Evolutionary conservation across 2,888 invertebrate genomes (phyloP).

Genomic region (Spisula subtruncata): DNA sequence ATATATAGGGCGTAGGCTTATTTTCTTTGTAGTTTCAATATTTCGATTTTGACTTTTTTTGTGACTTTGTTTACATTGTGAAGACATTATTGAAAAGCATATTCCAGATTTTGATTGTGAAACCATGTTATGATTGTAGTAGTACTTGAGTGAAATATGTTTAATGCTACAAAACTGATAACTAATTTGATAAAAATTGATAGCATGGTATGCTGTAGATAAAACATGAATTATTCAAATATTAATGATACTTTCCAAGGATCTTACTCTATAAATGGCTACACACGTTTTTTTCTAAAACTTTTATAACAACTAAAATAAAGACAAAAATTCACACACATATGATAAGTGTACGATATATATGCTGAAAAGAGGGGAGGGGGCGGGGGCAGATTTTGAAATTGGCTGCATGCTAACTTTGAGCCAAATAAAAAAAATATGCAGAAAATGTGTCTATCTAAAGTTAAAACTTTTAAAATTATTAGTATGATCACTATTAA

Average conservation of each 20-base stretch:
- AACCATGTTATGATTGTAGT: too few species aligned
- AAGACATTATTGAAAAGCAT: too few species aligned
- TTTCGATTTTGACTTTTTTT: too few species aligned
- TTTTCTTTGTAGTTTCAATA: too few species aligned
- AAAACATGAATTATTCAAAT: slow-evolving; percentile 19
- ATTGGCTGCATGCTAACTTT: not conserved
- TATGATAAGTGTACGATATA: not conserved
- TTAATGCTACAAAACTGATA: not conserved
- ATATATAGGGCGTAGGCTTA: too few species aligned
- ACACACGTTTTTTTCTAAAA: not conserved
- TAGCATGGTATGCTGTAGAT: not conserved
- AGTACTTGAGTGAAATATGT: too few species aligned
- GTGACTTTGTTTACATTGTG: too few species aligned
- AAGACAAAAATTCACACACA: not conserved
- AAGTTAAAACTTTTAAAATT: not conserved
- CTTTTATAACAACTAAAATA: not conserved
- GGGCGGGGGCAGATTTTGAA: too few species aligned
- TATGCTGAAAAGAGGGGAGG: not conserved
- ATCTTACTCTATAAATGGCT: not conserved
- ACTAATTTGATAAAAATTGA: slow-evolving; percentile 8
- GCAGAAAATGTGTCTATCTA: not conserved
- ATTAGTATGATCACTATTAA: too few species aligned
- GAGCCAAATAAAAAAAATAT: slow-evolving; percentile 13
- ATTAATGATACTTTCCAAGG: not conserved
- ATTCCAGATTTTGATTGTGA: too few species aligned